phyloP scores from a whole-genome alignment of 2,113 vertebrate genomes.

The Cyanoderma ruficeps region DNA sequence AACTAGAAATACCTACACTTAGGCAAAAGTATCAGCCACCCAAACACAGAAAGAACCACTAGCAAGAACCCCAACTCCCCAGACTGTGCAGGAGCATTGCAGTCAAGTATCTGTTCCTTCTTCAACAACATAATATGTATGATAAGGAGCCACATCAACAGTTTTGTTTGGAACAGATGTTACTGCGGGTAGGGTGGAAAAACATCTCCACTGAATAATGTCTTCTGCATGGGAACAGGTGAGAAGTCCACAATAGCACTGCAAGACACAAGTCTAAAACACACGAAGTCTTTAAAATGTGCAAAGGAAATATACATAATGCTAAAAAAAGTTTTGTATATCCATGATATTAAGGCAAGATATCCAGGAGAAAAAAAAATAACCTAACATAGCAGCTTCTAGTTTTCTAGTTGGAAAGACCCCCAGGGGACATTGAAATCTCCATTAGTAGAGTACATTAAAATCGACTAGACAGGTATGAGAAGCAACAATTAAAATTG shows the following conservation, averaged over 20 bases:
- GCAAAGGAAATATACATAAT: not conserved
- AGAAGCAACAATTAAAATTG: fast-evolving
- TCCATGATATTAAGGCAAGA: not conserved
- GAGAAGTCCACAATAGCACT: not conserved
- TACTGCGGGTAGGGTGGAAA: not conserved
- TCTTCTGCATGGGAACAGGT: not conserved
- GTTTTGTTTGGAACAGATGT: not conserved
- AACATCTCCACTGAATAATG: not conserved
- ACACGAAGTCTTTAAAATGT: not conserved
- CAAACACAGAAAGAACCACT: not conserved
- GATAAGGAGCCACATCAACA: not conserved
- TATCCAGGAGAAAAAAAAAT: not conserved
- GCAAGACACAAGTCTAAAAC: not conserved
- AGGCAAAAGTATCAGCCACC: not conserved
- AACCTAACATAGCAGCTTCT: not conserved
- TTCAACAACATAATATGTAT: not conserved
- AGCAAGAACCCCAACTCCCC: not conserved
- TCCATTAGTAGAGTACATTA: not conserved
- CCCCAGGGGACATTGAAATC: not conserved
- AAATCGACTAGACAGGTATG: not conserved
- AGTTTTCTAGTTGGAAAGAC: not conserved
- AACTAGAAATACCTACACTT: not conserved
- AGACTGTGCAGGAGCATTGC: not conserved
- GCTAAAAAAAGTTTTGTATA: not conserved
- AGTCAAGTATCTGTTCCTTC: not conserved